Conservation (phyloP, 2,888 invertebrate genomes). For the Polylopha cassiicola region DNA sequence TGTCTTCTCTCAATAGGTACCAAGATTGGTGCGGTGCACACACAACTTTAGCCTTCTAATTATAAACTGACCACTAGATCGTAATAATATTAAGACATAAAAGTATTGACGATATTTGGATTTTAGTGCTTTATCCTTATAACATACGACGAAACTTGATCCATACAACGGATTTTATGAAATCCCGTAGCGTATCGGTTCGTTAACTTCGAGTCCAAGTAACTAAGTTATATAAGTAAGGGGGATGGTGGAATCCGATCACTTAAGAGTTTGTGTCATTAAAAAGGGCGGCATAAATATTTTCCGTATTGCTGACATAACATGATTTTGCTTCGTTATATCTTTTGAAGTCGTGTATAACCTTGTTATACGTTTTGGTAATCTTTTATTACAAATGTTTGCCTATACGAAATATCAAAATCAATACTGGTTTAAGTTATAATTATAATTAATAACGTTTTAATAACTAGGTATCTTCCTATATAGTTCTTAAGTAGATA, state of each 20-base stretch:
- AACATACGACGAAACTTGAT: constrained; percentile 44
- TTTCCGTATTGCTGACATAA: constrained; percentile 12
- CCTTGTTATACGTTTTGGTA: background rate
- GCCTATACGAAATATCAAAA: no score
- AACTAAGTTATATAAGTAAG: constrained; percentile 49
- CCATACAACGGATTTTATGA: constrained; percentile 47
- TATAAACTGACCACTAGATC: no score
- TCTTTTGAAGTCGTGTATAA: constrained; percentile 4
- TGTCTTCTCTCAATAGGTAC: no score
- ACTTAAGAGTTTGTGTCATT: constrained; percentile 29
- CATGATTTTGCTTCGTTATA: constrained; percentile 4
- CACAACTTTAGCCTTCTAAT: no score
- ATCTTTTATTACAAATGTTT: no score
- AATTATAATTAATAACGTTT: no score
- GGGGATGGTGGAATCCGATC: constrained; percentile 36
- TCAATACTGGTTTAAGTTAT: no score
- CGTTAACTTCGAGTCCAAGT: constrained; percentile 52
- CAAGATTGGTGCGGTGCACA: no score
- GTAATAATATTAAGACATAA: no score
- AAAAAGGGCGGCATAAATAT: constrained; percentile 24
- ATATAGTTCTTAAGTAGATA: no score
- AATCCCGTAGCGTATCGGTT: constrained; percentile 48
- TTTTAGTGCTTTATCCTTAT: constrained; percentile 23
- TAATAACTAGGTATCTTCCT: no score
- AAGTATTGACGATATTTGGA: no score